Percentiles rank a stretch among this genome's conserved stretches.
Evolutionary conservation across 2,797 vertebrate species (phyloP).

Genomic region (Hydrolagus colliei): DNA sequence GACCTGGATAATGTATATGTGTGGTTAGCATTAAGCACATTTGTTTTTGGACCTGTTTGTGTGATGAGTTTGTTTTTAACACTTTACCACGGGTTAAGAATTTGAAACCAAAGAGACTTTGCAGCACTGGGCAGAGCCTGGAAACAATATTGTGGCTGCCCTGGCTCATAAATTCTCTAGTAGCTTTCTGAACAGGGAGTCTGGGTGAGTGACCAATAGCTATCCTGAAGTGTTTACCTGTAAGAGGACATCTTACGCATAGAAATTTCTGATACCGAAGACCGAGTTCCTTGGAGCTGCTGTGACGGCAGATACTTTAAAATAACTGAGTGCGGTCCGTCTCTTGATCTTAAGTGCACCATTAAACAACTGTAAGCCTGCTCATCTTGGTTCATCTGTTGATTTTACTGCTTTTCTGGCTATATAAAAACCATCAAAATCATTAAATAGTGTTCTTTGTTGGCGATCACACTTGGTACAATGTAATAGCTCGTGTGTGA

Average conservation of each 20-base stretch:
- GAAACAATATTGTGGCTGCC: not conserved
- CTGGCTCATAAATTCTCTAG: not conserved
- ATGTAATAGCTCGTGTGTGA: not conserved
- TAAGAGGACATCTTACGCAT: not conserved
- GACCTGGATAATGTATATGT: not conserved
- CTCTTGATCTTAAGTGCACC: no score
- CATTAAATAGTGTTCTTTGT: no score
- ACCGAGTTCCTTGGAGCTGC: not conserved
- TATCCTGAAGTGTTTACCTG: not conserved
- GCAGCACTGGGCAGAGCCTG: not conserved
- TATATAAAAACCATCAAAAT: not conserved
- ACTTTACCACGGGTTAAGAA: not conserved
- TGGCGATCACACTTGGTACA: no score
- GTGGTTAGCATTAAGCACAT: no score
- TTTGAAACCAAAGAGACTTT: not conserved
- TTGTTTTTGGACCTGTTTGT: no score
- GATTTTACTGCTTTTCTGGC: not conserved
- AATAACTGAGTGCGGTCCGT: no score
- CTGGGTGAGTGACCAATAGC: not conserved
- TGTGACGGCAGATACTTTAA: not conserved
- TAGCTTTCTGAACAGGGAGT: not conserved
- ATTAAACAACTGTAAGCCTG: no score
- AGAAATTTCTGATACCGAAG: not conserved
- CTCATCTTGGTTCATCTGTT: not conserved
- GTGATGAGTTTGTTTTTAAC: not conserved